Evolutionary conservation across 2,888 invertebrate species (phyloP).

Genomic region (Sialis fuliginosa): DNA sequence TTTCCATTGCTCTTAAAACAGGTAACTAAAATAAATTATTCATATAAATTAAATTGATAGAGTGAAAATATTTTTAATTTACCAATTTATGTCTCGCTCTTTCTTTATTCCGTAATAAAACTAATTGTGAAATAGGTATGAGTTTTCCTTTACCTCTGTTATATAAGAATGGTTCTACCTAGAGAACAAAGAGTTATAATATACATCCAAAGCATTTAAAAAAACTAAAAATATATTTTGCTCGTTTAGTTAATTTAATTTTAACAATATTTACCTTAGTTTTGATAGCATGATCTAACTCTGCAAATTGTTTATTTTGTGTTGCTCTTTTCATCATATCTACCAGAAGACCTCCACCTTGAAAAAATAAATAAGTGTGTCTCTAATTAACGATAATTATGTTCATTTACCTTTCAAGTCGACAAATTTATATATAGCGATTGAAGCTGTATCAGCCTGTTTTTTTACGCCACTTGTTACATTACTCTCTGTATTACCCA

Average conservation of each 20-base stretch:
- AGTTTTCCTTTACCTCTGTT: constrained; percentile 84
- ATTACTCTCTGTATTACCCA: constrained; percentile 76
- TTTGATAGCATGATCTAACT: constrained; percentile 82
- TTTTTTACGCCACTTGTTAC: constrained; percentile 92
- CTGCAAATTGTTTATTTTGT: constrained; percentile 78
- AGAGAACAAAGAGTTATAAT: constrained; percentile 2
- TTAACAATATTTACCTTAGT: constrained; percentile 36
- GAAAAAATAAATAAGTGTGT: constrained; percentile 5
- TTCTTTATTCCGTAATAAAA: constrained; percentile 73
- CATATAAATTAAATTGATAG: not conserved
- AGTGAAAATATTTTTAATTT: constrained; percentile 11
- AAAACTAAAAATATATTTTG: not conserved
- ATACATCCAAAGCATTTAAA: not conserved
- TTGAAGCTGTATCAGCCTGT: constrained; percentile 73
- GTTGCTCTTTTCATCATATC: constrained; percentile 85
- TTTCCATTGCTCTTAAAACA: constrained; percentile 59
- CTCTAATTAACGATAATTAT: not conserved
- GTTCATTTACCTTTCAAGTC: constrained; percentile 60
- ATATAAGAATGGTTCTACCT: constrained; percentile 79
- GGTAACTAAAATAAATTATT: constrained; percentile 41
- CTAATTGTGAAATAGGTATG: constrained; percentile 77
- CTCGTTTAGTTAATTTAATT: not conserved
- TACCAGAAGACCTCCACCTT: constrained; percentile 80
- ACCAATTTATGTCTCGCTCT: constrained; percentile 64
- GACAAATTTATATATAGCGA: constrained; percentile 73